These are phyloP conservation scores for Linnaemya tessellans DNA, from an alignment of 2,888 invertebrate genomes.

Conservation along the genomic window DNA sequence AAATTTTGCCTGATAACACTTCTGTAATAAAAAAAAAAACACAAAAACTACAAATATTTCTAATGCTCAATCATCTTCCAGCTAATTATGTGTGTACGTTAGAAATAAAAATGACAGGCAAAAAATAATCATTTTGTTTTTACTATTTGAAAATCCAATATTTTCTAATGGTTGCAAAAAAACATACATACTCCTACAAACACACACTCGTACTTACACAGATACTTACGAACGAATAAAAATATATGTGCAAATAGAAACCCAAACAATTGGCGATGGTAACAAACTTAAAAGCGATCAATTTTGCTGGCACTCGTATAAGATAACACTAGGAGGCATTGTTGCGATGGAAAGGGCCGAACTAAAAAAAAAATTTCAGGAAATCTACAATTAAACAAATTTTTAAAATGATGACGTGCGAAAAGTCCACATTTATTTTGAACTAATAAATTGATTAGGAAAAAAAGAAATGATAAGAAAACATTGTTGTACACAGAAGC, in stretches of 20 bases:
- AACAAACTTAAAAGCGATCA: background rate
- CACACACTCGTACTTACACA: too few relatives aligned
- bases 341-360: slow-evolving; percentile 32
- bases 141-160: slow-evolving; percentile 5
- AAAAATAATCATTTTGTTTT: background rate
- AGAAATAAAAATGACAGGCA: slow-evolving; percentile 1
- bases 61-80: slow-evolving; percentile 18
- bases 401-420: background rate
- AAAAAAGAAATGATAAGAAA: background rate
- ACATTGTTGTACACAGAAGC: background rate
- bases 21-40: slow-evolving; percentile 10
- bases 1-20: slow-evolving; percentile 9
- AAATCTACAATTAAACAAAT: background rate
- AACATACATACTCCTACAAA: too few relatives aligned
- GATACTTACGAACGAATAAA: too few relatives aligned
- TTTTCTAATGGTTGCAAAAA: slow-evolving; percentile 17
- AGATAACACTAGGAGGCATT: background rate
- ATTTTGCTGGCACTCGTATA: too few relatives aligned
- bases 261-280: background rate
- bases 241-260: too few relatives aligned
- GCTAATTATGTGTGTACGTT: background rate
- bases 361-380: background rate
- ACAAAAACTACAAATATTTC: slow-evolving; percentile 12
- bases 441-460: background rate
- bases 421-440: background rate